Evolutionary conservation across 2,888 invertebrate species (phyloP).

Genomic region (Sinopyrophorus schimmeli): DNA sequence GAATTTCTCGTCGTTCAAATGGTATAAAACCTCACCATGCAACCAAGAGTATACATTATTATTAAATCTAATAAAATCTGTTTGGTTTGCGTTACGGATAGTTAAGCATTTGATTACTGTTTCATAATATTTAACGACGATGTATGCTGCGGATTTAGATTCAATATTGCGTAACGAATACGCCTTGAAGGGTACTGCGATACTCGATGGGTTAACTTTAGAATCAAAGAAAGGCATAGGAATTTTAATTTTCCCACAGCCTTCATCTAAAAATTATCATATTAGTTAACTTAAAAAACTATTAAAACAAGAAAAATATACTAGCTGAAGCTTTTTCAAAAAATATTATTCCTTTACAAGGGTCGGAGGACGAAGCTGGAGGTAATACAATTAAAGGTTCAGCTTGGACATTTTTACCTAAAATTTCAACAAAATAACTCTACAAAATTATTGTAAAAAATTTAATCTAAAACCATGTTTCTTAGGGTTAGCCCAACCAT

Average conservation of each 20-base stretch:
- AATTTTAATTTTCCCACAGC: too few species aligned
- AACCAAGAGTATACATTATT: conserved; percentile 62
- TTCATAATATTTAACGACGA: conserved; percentile 61
- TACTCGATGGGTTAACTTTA: conserved; percentile 57
- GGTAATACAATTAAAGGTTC: conserved; percentile 10
- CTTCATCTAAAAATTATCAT: conserved; percentile 12
- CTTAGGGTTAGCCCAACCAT: conserved; percentile 59
- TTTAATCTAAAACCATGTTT: too few species aligned
- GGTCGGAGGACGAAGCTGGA: conserved; percentile 21
- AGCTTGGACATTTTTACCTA: conserved; percentile 7
- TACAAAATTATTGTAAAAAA: too few species aligned
- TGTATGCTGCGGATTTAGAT: conserved; percentile 54
- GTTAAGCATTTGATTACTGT: conserved; percentile 56
- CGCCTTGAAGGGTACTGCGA: conserved; percentile 65
- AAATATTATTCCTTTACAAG: conserved; percentile 38
- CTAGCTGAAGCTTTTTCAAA: conserved; percentile 24
- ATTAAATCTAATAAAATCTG: conserved; percentile 55
- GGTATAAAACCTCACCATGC: conserved; percentile 54
- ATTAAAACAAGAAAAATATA: too few species aligned
- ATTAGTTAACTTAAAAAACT: background rate
- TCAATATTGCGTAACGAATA: conserved; percentile 57
- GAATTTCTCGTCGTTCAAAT: conserved; percentile 63
- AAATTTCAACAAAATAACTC: too few species aligned
- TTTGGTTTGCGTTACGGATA: conserved; percentile 48
- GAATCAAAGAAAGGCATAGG: conserved; percentile 66